Conservation (phyloP, 2,113 vertebrate species). For the Anolis sagrei region DNA sequence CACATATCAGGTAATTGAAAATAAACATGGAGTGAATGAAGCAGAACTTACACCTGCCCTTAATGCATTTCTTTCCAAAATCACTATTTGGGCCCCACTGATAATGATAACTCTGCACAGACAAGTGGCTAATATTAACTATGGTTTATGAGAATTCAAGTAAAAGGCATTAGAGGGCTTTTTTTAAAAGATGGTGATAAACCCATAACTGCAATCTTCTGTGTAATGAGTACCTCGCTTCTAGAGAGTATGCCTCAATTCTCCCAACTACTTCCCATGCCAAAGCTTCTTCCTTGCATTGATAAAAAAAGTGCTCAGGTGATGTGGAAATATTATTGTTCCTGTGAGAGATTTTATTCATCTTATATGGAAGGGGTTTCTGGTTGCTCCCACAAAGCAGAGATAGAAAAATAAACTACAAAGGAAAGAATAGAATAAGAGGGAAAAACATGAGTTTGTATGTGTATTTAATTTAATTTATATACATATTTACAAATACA, state of each 20-base stretch:
- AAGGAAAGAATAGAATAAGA: no score
- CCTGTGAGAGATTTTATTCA: no score
- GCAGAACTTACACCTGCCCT: neutral
- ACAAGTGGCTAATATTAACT: neutral
- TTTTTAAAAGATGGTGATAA: neutral
- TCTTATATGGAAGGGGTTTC: no score
- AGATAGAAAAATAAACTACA: no score
- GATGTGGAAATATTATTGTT: neutral
- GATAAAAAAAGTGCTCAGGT: neutral
- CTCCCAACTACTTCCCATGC: neutral
- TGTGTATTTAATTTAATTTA: no score
- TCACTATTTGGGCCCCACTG: neutral
- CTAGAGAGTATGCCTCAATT: neutral
- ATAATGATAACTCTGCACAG: neutral
- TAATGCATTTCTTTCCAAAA: no score
- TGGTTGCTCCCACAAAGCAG: no score
- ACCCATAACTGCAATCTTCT: neutral
- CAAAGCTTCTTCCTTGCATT: neutral
- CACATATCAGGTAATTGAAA: neutral
- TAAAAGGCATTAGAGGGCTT: neutral
- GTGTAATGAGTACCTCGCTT: neutral
- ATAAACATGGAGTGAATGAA: slow-evolving; percentile 20
- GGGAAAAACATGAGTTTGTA: no score
- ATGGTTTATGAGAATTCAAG: neutral
- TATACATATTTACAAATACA: no score